Evolutionary conservation across 2,888 invertebrate species (phyloP).

Genomic region (Argyra leucocephala): DNA sequence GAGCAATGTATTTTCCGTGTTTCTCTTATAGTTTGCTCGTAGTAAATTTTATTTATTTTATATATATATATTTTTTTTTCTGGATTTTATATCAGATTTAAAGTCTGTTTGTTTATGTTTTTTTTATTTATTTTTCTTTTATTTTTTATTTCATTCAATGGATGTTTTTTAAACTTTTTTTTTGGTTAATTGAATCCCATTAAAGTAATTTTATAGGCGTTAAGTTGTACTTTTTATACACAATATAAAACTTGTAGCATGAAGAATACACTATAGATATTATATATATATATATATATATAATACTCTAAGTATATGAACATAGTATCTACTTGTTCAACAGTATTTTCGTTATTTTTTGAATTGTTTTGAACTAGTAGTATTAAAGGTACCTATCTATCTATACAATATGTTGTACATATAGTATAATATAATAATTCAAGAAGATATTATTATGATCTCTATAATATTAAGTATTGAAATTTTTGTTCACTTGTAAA

Average conservation of each 20-base stretch:
- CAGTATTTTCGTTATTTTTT: too few species aligned
- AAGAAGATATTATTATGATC: too few species aligned
- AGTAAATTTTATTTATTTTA: not conserved
- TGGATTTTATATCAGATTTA: not conserved
- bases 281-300: too few species aligned
- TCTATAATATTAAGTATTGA: too few species aligned
- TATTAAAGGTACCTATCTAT: too few species aligned
- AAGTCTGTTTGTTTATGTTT: not conserved
- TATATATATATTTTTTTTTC: not conserved
- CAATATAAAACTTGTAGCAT: not conserved
- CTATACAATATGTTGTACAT: too few species aligned
- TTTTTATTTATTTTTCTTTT: not conserved
- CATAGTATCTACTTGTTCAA: too few species aligned
- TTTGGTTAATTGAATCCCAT: constrained; percentile 45
- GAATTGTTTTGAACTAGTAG: too few species aligned
- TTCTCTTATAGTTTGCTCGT: not conserved
- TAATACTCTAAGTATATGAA: too few species aligned
- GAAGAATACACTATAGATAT: too few species aligned
- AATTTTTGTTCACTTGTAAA: too few species aligned
- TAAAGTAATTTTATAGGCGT: constrained; percentile 45
- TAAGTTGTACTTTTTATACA: constrained; percentile 25
- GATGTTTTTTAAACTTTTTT: constrained; percentile 19
- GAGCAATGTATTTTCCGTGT: not conserved
- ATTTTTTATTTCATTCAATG: not conserved
- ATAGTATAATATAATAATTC: too few species aligned